Evolutionary conservation across 2,888 invertebrate genomes (phyloP).

Genomic region (Mechanitis mazaeus): DNA sequence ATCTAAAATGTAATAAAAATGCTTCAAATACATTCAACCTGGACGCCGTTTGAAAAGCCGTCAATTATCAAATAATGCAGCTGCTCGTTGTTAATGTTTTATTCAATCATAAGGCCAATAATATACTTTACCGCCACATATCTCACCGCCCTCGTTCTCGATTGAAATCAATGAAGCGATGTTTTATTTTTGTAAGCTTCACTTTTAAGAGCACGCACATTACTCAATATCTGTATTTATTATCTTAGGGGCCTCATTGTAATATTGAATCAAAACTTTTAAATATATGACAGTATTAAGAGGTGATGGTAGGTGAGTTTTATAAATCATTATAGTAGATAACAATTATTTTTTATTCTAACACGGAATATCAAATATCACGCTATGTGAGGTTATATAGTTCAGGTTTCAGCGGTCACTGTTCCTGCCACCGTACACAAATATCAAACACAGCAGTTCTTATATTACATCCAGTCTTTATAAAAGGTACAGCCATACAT

Average conservation of each 20-base stretch:
- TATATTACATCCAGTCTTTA: too few species aligned
- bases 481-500: too few species aligned
- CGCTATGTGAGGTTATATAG: not conserved
- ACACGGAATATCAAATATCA: not conserved
- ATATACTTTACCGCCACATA: slow-evolving; percentile 29
- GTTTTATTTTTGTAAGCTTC: slow-evolving; percentile 35
- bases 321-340: not conserved
- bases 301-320: not conserved
- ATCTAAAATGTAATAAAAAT: slow-evolving; percentile 7
- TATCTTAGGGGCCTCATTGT: not conserved
- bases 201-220: not conserved
- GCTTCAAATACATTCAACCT: slow-evolving; percentile 15
- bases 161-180: slow-evolving; percentile 34
- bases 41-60: slow-evolving; percentile 19
- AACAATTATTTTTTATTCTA: not conserved
- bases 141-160: slow-evolving; percentile 30
- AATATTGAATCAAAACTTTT: not conserved
- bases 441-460: too few species aligned
- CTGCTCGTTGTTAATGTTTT: slow-evolving; percentile 30
- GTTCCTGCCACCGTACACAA: too few species aligned
- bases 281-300: too few species aligned
- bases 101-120: slow-evolving; percentile 36
- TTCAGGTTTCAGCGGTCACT: slow-evolving; percentile 1
- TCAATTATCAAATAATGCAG: slow-evolving; percentile 25
- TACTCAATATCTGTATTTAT: not conserved